Evolutionary conservation across 2,113 vertebrate species (phyloP), one percentile per base, ranked within the genome.

Genomic region (Tricholaema leucomelas): DNA sequence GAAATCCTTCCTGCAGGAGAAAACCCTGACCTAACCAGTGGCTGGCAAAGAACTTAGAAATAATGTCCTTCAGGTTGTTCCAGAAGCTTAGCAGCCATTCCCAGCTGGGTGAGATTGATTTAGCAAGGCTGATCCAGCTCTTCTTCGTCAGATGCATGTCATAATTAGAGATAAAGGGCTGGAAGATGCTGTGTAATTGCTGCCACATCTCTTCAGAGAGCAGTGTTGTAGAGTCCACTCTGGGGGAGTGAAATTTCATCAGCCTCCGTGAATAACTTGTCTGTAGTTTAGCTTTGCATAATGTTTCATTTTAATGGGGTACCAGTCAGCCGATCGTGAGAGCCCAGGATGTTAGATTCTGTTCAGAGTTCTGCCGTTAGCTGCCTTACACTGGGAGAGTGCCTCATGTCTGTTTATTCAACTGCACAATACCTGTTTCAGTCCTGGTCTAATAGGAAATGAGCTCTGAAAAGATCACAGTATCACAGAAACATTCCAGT

Each of bases 371-470:
- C 60, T 85, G 25, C 69, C 75, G 5, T 23, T 8, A 8, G 3
- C 36, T 40, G 81, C 28, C 33, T 30, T 30, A 3, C 10, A 5
- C 48, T 23, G 17, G 35, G 25, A 78, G 30, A 44, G 6, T 6
- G 1, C 52, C 50, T 81, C 12, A 0, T 5, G 5, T 36, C 46
- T 48, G 18, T 52, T 44, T 24, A 36, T 67, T 70, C 6, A 11
- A 2, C 59, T 40, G 2, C 60, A 59, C 36, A 79, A 13, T 17
- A 14, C 4, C n/a, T 69, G 20, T 5, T 70, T 65, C 63, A 10
- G 1, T 35, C 67, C 28, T 55, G n/a, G 11, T 2, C 1, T 4
- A n/a, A 4, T 28, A 17, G 33, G 10, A 33, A 12, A 10, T 15
- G 17, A 9, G 25, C 58, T 79, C 44, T 58, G 63, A 25, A 36